A percentile compares a stretch with the other conserved stretches of the same genome.
Evolutionary conservation across 2,888 invertebrate species (phyloP).

Genomic region (Hipparchia semele): DNA sequence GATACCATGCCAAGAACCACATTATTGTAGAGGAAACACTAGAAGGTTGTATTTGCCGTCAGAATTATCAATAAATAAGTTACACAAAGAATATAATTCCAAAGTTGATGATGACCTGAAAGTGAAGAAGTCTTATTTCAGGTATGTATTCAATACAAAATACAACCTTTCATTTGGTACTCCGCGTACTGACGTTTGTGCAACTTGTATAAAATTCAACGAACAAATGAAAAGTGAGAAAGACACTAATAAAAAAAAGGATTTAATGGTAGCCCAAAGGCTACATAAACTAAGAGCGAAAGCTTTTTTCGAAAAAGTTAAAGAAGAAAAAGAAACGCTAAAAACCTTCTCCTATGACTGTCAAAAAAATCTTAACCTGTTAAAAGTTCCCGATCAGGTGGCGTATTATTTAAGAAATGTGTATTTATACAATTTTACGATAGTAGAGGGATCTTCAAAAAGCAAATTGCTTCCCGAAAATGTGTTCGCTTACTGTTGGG

Average conservation of each 20-base stretch:
- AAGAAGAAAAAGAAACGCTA: conserved; percentile 1
- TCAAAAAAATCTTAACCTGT: background rate
- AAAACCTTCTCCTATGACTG: background rate
- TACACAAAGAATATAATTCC: background rate
- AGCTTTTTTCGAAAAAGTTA: conserved; percentile 4
- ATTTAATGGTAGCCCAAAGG: background rate
- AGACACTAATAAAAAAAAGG: background rate
- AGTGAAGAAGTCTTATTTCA: background rate
- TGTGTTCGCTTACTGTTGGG: conserved; percentile 46
- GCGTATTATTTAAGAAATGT: conserved; percentile 16
- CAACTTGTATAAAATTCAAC: background rate
- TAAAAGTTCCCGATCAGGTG: background rate
- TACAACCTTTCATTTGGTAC: background rate
- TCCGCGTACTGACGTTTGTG: background rate
- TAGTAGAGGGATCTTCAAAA: conserved; percentile 39
- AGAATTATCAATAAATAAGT: conserved; percentile 13
- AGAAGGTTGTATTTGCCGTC: conserved; percentile 1
- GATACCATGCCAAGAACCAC: background rate
- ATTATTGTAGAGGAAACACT: conserved; percentile 3
- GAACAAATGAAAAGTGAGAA: background rate
- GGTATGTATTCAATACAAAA: background rate
- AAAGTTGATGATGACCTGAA: background rate
- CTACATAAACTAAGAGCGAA: conserved; percentile 2
- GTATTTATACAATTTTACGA: conserved; percentile 23
- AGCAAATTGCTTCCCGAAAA: conserved; percentile 32